Evolutionary conservation across 2,113 vertebrate genomes (phyloP), one percentile per base, ranked within the genome.

Genomic region (Pelodiscus sinensis): DNA sequence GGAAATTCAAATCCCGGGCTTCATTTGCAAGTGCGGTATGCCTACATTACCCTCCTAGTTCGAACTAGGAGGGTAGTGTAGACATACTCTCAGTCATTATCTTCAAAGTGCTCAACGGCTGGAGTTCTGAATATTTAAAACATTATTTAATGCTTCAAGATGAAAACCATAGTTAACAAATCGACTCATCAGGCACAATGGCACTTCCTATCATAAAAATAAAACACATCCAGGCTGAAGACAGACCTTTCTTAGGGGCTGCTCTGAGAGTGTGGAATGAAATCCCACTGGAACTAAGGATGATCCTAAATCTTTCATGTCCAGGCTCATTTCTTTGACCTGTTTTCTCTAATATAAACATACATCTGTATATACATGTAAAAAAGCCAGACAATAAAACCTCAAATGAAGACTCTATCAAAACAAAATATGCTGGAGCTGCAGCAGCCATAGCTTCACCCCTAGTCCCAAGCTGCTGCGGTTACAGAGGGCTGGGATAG

Each of bases 331-430:
- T 44, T 77, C 24, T 77, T 75, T 38, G 38, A 24, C 38, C 56
- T 92, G 73, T 19, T 73, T 58, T 73, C 52, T 89, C 75, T 54
- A 54, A 25, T 4, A 54, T 54, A 84, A 92, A 78, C 50, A 91
- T 0, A 0, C 9, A 14, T 15, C n/a, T 68, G 6, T 81, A 31
- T 60, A 86, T 51, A 78, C 5, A 81, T 60, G 77, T 78, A 68
- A 27, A 87, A 73, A 58, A 10, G 21, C 15, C 19, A 75, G 19
- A 75, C 31, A 68, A 68, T 14, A 75, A 75, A 75, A 75, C 83
- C 79, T 22, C 54, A 19, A 83, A 1, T 79, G 1, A 81, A 93
- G 75, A 8, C 1, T 15, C 0, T 0, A 60, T 24, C 12, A 38
- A 82, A 90, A 86, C 77, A 65, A 38, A 7, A 52, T 6, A 18